Percentiles rank a stretch among this genome's conserved stretches.
These are phyloP conservation scores for Platichthys stellatus DNA, from an alignment of 2,113 vertebrate genomes.

Conservation along the genomic window DNA sequence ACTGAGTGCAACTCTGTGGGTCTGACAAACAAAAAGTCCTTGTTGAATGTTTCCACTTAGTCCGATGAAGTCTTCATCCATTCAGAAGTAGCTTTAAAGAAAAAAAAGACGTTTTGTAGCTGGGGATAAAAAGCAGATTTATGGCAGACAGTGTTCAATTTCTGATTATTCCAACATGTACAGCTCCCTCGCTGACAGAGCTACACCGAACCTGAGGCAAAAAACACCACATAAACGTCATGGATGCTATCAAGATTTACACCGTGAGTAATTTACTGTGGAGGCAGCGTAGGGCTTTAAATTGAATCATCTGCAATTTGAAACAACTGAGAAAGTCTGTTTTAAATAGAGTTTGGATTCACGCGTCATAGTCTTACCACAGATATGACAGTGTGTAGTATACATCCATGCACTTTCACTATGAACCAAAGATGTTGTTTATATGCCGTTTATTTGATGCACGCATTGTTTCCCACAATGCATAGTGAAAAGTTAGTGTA, in stretches of 20 bases:
- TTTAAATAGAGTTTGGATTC: background rate
- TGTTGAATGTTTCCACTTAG: constrained; percentile 50
- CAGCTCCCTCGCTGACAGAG: constrained; percentile 46
- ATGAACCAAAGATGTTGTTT: too few species aligned
- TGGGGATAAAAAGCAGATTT: constrained; percentile 42
- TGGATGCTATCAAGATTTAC: constrained; percentile 26
- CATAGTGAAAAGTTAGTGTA: too few species aligned
- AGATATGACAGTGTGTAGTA: too few species aligned
- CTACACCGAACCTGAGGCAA: constrained; percentile 24
- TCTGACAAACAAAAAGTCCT: constrained; percentile 30
- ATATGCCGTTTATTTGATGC: too few species aligned
- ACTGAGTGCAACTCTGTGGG: constrained; percentile 46
- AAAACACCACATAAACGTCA: constrained; percentile 10
- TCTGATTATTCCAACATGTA: constrained; percentile 55
- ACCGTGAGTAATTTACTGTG: constrained; percentile 16
- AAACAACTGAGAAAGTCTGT: background rate
- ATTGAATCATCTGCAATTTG: constrained; percentile 14
- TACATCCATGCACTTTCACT: too few species aligned
- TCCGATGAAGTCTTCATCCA: background rate
- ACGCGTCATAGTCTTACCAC: background rate
- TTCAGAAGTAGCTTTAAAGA: constrained; percentile 39
- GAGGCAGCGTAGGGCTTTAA: background rate
- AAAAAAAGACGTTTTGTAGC: constrained; percentile 32
- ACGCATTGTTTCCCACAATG: too few species aligned
- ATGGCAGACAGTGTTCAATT: constrained; percentile 28